Conservation (phyloP, 2,888 invertebrate genomes). For the Lycaena phlaeas region DNA sequence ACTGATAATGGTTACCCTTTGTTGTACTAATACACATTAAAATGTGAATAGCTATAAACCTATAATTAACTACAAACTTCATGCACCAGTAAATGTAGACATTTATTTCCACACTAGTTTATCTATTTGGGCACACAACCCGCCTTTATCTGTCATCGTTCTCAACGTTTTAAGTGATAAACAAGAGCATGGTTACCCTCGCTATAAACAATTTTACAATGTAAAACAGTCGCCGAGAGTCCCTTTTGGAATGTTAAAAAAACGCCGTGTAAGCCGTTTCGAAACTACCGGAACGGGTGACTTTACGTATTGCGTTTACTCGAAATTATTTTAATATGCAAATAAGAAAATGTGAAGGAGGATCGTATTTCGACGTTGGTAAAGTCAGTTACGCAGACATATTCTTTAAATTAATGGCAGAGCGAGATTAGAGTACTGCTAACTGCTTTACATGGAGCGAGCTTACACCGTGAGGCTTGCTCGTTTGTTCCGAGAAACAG, state of each 20-base stretch:
- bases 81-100: conserved; percentile 74
- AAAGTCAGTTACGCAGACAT: conserved; percentile 65
- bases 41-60: conserved; percentile 66
- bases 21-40: conserved; percentile 59
- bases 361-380: conserved; percentile 66
- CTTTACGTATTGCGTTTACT: conserved; percentile 68
- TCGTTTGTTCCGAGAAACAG: conserved; percentile 66
- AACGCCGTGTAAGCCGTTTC: conserved; percentile 34
- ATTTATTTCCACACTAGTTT: conserved; percentile 74
- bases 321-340: conserved; percentile 73
- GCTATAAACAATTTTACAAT: conserved; percentile 30
- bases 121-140: conserved; percentile 71
- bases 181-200: conserved; percentile 38
- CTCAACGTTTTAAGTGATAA: conserved; percentile 37
- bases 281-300: conserved; percentile 44
- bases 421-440: conserved; percentile 69
- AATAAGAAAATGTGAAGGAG: conserved; percentile 71
- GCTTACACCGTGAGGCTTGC: conserved; percentile 53
- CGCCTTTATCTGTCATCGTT: conserved; percentile 73
- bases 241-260: conserved; percentile 31
- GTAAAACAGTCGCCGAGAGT: conserved; percentile 32
- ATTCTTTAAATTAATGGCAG: conserved; percentile 71
- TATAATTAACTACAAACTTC: conserved; percentile 71
- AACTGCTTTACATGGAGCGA: conserved; percentile 69
- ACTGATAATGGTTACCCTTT: conserved; percentile 65